Evolutionary conservation across 2,888 invertebrate genomes (phyloP), one percentile per base, ranked within the genome.

Genomic region (Idaea dimidiata): DNA sequence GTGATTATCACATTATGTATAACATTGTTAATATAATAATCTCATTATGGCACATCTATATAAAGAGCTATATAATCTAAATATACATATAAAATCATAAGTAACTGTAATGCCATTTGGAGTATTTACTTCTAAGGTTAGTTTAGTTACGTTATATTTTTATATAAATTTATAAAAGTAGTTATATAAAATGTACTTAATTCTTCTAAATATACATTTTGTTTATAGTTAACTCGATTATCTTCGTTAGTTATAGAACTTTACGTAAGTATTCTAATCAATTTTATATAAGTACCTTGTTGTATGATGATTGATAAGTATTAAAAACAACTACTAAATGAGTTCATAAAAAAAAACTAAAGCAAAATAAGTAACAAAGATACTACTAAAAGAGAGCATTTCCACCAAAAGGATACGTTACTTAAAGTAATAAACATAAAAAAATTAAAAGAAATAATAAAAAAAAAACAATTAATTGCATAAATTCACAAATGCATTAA

Each of bases 31-130:
- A 57, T 61, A 61, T 17, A 60, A 58, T 61, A 71, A 73, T 76
- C 62, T 73, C 70, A 69, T 62, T 65, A 65, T 72, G 71, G 66
- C 71, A 61, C 65, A 69, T 68, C 68, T 69, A 76, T 69, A 74
- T 62, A 72, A 71, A 72, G 73, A 78, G 68, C 71, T 75, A 73
- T 73, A 72, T 76, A 74, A 65, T 76, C 86, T 86, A 84, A 86
- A 86, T 87, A 87, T 87, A 87, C 86, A 86, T 78, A 87, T 80
- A 82, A 75, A 75, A 75, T 74, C 73, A 76, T 87, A 87, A 87
- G 86, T 87, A 81, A 77, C 86, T 82, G 74, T 70, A 75, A 82
- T 83, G 86, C 87, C 87, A 81, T 81, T 77, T 80, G 86, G 86
- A 86, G 85, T 77, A 72, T 63, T 69, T 65, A 70, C 63, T 64